phyloP scores from a whole-genome alignment of 2,888 invertebrate genomes.

The Biston stratarius region DNA sequence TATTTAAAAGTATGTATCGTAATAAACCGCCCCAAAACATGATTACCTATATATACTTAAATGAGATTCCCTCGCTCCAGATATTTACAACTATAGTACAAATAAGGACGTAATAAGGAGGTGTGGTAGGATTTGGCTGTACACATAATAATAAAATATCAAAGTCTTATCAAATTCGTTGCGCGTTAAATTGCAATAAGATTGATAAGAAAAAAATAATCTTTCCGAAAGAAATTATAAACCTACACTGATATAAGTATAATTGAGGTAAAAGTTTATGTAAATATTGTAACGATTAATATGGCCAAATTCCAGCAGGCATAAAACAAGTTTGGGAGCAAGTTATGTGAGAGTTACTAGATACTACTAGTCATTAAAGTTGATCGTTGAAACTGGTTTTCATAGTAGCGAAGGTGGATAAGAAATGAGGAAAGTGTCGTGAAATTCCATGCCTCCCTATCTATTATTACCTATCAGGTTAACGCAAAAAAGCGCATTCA shows the following conservation, averaged over 20 bases:
- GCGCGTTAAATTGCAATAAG: slow-evolving; percentile 27
- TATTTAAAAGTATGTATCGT: no score
- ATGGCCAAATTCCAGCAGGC: slow-evolving; percentile 15
- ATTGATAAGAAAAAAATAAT: slow-evolving; percentile 19
- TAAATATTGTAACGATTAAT: slow-evolving; percentile 7
- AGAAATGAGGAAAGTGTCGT: neutral
- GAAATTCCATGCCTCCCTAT: no score
- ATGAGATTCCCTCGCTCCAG: no score
- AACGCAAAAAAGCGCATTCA: no score
- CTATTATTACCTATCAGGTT: no score
- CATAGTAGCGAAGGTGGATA: neutral
- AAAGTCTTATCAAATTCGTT: slow-evolving; percentile 18
- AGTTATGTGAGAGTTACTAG: slow-evolving; percentile 30
- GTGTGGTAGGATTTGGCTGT: no score
- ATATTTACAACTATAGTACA: no score
- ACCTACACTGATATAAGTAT: slow-evolving; percentile 1
- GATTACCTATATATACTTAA: no score
- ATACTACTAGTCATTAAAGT: slow-evolving; percentile 15
- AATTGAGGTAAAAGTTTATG: slow-evolving; percentile 5
- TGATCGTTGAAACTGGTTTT: slow-evolving; percentile 24
- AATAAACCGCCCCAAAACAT: no score
- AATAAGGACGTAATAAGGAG: no score
- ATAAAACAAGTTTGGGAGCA: slow-evolving; percentile 19
- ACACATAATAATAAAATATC: neutral
- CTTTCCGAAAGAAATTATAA: slow-evolving; percentile 4